Conservation (phyloP, 2,888 invertebrate species). For the Cephus pulcher region DNA sequence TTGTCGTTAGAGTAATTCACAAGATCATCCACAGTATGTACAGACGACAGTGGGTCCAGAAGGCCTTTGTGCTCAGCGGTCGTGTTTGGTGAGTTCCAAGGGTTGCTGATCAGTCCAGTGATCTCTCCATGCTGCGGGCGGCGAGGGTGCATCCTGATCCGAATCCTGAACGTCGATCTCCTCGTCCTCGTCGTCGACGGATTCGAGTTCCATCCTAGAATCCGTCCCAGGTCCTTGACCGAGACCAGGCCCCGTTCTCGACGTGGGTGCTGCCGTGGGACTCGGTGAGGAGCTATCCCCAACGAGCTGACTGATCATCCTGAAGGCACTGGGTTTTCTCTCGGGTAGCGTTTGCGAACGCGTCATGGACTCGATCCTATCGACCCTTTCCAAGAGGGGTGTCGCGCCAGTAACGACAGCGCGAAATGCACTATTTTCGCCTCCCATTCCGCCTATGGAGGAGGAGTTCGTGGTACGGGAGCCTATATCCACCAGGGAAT, state of each 20-base stretch:
- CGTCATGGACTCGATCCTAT: constrained; percentile 32
- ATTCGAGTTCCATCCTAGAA: constrained; percentile 29
- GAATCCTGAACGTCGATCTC: constrained; percentile 90
- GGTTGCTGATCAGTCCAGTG: constrained; percentile 70
- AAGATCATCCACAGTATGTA: neutral
- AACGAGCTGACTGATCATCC: constrained; percentile 63
- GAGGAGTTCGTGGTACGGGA: constrained; percentile 49
- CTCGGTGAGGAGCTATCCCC: constrained; percentile 48
- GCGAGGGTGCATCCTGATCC: constrained; percentile 72
- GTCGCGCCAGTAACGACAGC: constrained; percentile 76
- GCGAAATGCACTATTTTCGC: constrained; percentile 90
- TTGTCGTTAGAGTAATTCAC: neutral
- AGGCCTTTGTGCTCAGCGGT: constrained; percentile 69
- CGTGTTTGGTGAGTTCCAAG: constrained; percentile 79
- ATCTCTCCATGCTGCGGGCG: constrained; percentile 60
- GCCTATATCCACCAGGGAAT: constrained; percentile 45
- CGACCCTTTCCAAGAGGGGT: constrained; percentile 32
- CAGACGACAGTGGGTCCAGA: neutral
- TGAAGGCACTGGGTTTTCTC: constrained; percentile 61
- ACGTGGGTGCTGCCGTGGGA: constrained; percentile 32
- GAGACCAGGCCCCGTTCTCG: constrained; percentile 55
- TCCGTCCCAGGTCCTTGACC: constrained; percentile 50
- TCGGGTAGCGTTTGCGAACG: constrained; percentile 22
- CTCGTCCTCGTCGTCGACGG: constrained; percentile 70
- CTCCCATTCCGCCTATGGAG: constrained; percentile 78